These are phyloP conservation scores for Puma concolor DNA, from an alignment of 2,113 vertebrate genomes.

Conservation along the genomic window DNA sequence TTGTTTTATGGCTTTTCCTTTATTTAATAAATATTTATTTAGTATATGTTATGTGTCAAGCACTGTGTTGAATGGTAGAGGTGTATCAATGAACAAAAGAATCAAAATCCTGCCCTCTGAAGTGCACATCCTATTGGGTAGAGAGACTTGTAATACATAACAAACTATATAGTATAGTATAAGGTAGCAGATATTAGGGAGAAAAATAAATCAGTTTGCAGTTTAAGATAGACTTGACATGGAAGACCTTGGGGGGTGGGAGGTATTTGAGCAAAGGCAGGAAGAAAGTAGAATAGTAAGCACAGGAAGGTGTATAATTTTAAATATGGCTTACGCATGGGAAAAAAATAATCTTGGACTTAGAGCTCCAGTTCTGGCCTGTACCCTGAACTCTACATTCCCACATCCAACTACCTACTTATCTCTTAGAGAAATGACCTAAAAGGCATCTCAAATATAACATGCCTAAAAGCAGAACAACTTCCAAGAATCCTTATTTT, in stretches of 20 bases:
- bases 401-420: not conserved
- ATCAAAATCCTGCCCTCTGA: not conserved
- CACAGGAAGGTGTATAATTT: not conserved
- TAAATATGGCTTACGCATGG: not conserved
- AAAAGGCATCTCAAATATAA: not conserved
- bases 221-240: not conserved
- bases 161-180: not conserved
- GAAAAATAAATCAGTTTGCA: not conserved
- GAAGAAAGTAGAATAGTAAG: not conserved
- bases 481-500: not conserved
- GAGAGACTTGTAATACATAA: not conserved
- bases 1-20: not conserved
- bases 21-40: not conserved
- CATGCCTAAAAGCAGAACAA: not conserved
- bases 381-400: not conserved
- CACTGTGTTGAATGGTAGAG: not conserved
- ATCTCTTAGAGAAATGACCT: not conserved
- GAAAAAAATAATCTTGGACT: not conserved
- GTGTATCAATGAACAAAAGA: not conserved
- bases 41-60: not conserved
- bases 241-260: not conserved
- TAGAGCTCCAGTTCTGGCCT: not conserved
- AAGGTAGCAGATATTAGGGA: not conserved
- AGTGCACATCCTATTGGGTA: not conserved
- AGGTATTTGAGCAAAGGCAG: not conserved